phyloP scores from a whole-genome alignment of 2,113 vertebrate species.

The Pangasianodon hypophthalmus region DNA sequence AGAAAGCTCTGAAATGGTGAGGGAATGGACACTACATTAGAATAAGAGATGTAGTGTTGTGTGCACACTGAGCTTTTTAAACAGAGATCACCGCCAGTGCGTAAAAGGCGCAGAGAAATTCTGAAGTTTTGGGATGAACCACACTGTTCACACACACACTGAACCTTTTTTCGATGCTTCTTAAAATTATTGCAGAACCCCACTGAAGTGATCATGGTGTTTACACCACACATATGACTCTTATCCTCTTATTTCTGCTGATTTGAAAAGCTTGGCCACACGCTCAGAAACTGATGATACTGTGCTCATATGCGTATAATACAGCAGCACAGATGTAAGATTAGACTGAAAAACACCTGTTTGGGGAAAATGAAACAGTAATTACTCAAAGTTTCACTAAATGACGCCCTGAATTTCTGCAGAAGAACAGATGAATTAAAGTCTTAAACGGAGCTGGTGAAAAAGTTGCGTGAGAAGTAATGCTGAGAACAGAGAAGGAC shows the following conservation, averaged over 20 bases:
- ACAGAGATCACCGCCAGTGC: not conserved
- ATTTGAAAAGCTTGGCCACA: slow-evolving; percentile 4
- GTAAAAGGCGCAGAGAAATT: slow-evolving; percentile 5
- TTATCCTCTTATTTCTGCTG: not conserved
- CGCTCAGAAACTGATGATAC: not conserved
- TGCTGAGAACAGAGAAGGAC: not conserved
- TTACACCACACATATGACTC: not conserved
- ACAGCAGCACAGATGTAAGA: not conserved
- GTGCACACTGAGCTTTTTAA: not conserved
- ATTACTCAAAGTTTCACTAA: not conserved
- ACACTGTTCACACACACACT: not conserved
- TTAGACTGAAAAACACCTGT: not conserved
- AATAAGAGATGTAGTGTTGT: not conserved
- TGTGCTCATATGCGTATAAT: not conserved
- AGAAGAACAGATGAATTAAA: not conserved
- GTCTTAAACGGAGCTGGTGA: not conserved
- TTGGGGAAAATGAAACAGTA: not conserved
- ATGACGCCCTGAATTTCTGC: no score
- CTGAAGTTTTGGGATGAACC: not conserved
- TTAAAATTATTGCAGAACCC: not conserved
- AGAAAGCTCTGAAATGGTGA: not conserved
- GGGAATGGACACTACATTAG: not conserved
- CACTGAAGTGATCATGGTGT: not conserved
- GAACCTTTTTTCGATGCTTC: not conserved
- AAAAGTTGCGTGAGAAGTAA: slow-evolving; percentile 21